Evolutionary conservation across 2,888 invertebrate genomes (phyloP).

Genomic region (Monochamus alternatus): DNA sequence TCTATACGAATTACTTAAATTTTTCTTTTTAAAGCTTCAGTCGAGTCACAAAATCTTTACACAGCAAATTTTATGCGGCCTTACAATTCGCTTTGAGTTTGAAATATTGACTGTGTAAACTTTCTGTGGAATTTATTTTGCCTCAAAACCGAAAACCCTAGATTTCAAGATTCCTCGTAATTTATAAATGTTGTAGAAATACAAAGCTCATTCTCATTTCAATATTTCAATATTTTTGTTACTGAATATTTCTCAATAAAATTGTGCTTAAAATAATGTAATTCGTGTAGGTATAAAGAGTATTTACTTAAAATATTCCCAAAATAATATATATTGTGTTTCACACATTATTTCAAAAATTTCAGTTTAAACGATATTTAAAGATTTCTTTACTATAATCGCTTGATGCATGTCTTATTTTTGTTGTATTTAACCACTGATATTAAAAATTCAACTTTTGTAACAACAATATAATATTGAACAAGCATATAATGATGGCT

Average conservation of each 20-base stretch:
- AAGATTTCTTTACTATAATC: too few relatives aligned
- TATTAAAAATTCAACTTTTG: too few relatives aligned
- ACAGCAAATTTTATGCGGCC: constrained; percentile 9
- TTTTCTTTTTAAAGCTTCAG: constrained; percentile 7
- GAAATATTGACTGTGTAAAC: constrained; percentile 15
- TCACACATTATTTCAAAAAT: too few relatives aligned
- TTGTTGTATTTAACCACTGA: too few relatives aligned
- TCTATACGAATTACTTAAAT: constrained; percentile 1
- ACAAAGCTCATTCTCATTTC: not conserved
- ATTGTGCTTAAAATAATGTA: not conserved
- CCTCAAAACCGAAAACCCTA: constrained; percentile 11
- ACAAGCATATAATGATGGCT: too few relatives aligned
- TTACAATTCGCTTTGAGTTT: constrained; percentile 1
- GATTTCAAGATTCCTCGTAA: constrained; percentile 3
- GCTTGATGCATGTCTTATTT: too few relatives aligned
- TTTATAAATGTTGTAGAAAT: constrained; percentile 7
- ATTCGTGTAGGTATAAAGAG: too few relatives aligned
- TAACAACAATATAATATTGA: too few relatives aligned
- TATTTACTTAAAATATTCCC: too few relatives aligned
- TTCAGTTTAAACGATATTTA: too few relatives aligned
- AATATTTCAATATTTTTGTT: not conserved
- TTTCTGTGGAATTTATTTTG: not conserved
- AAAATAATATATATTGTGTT: too few relatives aligned
- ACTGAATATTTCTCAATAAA: constrained; percentile 1
- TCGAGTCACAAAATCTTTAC: constrained; percentile 6